These are phyloP conservation scores for Drosophila insularis DNA, from an alignment of 1,140 invertebrate genomes.

Conservation along the genomic window DNA sequence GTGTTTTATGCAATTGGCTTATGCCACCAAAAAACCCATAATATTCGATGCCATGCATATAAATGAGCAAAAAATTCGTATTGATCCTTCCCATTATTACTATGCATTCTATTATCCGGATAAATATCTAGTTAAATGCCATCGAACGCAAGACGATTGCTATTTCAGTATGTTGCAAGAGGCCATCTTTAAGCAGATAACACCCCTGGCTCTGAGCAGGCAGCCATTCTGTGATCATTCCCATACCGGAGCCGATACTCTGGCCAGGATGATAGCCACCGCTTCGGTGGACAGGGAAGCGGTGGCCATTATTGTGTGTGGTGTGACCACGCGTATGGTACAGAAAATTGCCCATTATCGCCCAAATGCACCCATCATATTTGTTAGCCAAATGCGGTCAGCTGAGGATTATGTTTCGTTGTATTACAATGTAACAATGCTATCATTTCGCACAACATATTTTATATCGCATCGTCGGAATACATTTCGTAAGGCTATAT, in stretches of 20 bases:
- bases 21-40: constrained; percentile 66
- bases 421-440: constrained; percentile 66
- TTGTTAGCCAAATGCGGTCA: constrained; percentile 68
- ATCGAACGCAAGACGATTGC: not conserved
- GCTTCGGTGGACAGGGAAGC: constrained; percentile 66
- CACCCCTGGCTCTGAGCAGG: constrained; percentile 27
- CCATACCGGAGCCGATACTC: constrained; percentile 61
- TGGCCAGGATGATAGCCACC: constrained; percentile 53
- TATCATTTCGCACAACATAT: constrained; percentile 42
- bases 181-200: constrained; percentile 60
- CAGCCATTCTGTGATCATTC: constrained; percentile 63
- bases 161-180: constrained; percentile 58
- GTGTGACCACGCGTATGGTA: constrained; percentile 67
- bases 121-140: constrained; percentile 56
- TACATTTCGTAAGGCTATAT: constrained; percentile 48
- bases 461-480: constrained; percentile 32
- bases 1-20: constrained; percentile 54
- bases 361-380: constrained; percentile 57
- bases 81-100: constrained; percentile 61
- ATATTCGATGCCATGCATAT: constrained; percentile 51
- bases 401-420: constrained; percentile 65
- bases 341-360: constrained; percentile 73
- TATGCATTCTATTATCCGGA: constrained; percentile 72
- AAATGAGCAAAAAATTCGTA: constrained; percentile 43
- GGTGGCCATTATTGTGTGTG: constrained; percentile 60